A percentile compares a stretch with the other conserved stretches of the same genome.
Conservation (phyloP, 2,797 vertebrate genomes). For the Bradypus variegatus region DNA sequence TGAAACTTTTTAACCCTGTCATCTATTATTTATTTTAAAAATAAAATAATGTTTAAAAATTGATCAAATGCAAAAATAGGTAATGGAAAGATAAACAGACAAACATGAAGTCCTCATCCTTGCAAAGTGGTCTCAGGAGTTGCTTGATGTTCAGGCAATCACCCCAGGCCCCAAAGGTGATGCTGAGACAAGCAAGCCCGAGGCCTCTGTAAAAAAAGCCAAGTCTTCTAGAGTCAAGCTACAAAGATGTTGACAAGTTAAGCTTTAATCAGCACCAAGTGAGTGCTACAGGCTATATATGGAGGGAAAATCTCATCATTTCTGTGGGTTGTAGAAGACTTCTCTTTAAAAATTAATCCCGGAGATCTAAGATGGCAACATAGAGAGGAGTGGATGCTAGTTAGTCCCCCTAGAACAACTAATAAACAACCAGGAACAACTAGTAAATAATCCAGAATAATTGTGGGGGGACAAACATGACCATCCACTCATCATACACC, state of each 20-base stretch:
- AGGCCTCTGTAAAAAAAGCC: background rate
- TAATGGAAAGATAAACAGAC: background rate
- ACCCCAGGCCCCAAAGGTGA: background rate
- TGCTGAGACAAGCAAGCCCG: background rate
- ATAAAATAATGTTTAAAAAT: constrained; percentile 9
- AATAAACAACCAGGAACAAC: no score
- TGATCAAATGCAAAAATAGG: background rate
- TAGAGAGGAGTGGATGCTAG: no score
- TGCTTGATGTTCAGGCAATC: background rate
- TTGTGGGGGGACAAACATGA: no score
- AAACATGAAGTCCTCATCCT: background rate
- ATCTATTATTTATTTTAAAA: background rate
- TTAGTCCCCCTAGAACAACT: no score
- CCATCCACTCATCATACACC: no score
- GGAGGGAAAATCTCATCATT: background rate
- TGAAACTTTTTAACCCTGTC: background rate
- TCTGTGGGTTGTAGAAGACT: background rate
- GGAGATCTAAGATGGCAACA: no score
- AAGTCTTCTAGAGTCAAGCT: background rate
- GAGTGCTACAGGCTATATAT: background rate
- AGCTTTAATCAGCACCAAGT: background rate
- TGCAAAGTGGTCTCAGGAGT: background rate
- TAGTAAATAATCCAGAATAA: no score
- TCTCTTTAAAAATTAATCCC: background rate
- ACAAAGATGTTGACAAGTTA: background rate